These are phyloP conservation scores for Troides aeacus DNA, from an alignment of 2,888 invertebrate species.

Conservation along the genomic window DNA sequence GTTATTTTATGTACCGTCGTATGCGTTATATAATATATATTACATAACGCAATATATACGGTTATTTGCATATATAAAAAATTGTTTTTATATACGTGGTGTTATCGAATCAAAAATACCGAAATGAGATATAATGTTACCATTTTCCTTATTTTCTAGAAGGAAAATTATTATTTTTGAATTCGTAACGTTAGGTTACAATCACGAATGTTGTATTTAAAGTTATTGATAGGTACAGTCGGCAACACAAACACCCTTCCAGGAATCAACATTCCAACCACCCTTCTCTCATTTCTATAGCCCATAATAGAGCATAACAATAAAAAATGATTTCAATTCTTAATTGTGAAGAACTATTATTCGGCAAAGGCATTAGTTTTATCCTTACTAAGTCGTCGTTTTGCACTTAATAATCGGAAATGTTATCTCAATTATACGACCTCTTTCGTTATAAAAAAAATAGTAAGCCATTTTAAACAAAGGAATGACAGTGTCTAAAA, in stretches of 20 bases:
- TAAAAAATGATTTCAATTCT: not conserved
- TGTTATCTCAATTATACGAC: not conserved
- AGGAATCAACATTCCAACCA: not conserved
- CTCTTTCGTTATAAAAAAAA: not conserved
- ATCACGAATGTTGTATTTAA: not conserved
- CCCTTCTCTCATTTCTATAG: not conserved
- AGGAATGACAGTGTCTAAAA: not conserved
- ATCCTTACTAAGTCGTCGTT: not conserved
- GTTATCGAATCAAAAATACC: too few relatives aligned
- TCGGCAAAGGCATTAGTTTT: not conserved
- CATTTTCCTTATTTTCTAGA: too few relatives aligned
- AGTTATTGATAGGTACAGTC: not conserved
- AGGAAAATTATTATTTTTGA: not conserved
- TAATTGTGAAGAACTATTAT: not conserved
- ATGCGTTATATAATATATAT: too few relatives aligned
- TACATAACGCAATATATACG: too few relatives aligned
- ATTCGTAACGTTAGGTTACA: not conserved
- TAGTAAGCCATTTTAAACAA: not conserved
- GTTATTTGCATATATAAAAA: too few relatives aligned
- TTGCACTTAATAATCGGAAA: not conserved
- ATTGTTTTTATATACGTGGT: too few relatives aligned
- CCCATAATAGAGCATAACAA: not conserved
- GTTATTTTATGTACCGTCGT: too few relatives aligned
- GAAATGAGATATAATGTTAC: not conserved
- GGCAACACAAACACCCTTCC: not conserved